These are phyloP conservation scores for Platichthys stellatus DNA, from an alignment of 2,113 vertebrate genomes.

Conservation along the genomic window DNA sequence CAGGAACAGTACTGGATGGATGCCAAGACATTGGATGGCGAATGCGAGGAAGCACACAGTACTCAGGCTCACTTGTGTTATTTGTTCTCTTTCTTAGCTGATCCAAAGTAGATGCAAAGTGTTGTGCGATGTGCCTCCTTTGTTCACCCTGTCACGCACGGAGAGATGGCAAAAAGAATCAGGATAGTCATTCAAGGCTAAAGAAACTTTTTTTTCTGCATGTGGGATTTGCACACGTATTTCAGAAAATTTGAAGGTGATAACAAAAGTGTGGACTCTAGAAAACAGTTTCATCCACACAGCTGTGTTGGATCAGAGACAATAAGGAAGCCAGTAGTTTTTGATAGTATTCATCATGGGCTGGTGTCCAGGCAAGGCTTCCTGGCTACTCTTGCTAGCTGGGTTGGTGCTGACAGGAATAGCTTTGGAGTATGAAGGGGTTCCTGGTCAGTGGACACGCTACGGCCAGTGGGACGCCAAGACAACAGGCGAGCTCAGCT, in stretches of 20 bases:
- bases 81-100: conserved; percentile 63
- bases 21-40: conserved; percentile 76
- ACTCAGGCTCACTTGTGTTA: conserved; percentile 59
- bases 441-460: conserved; percentile 93
- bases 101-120: conserved; percentile 66
- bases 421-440: conserved; percentile 90
- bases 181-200: conserved; percentile 72
- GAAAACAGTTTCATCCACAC: conserved; percentile 42
- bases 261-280: conserved; percentile 38
- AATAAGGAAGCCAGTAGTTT: conserved; percentile 42
- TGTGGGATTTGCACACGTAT: conserved; percentile 18
- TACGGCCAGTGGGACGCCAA: conserved; percentile 91
- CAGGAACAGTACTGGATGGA: conserved; percentile 69
- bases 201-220: conserved; percentile 56
- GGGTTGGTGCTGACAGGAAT: conserved; percentile 67
- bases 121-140: conserved; percentile 53
- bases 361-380: conserved; percentile 54
- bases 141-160: conserved; percentile 57
- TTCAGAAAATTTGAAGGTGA: conserved; percentile 47
- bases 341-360: conserved; percentile 71
- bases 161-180: conserved; percentile 77
- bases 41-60: conserved; percentile 70
- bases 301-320: conserved; percentile 51
- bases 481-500: conserved; percentile 89
- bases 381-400: conserved; percentile 67